These are phyloP conservation scores for Anas flavirostris DNA, from an alignment of 2,797 vertebrate species.

Conservation along the genomic window DNA sequence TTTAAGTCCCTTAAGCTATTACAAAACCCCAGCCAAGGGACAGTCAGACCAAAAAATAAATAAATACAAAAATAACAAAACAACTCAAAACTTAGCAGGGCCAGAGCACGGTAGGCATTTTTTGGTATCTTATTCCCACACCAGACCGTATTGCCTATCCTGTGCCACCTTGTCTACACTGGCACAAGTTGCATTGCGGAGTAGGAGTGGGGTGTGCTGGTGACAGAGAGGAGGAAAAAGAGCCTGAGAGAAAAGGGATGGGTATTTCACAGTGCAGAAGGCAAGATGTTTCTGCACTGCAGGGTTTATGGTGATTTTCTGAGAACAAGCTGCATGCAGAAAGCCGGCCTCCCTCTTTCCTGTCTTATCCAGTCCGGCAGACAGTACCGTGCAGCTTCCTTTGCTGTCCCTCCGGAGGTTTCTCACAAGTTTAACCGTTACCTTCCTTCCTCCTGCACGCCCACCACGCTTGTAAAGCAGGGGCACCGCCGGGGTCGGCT, in stretches of 20 bases:
- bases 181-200: background rate
- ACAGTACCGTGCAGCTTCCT: background rate
- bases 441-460: background rate
- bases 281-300: background rate
- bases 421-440: background rate
- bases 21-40: background rate
- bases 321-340: background rate
- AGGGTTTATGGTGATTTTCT: background rate
- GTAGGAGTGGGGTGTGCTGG: fast-evolving
- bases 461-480: background rate
- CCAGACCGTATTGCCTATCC: background rate
- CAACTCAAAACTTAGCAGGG: background rate
- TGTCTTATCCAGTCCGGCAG: background rate
- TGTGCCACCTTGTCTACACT: background rate
- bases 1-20: background rate
- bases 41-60: background rate
- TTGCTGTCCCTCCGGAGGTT: background rate
- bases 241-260: background rate
- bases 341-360: background rate
- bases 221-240: background rate
- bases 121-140: background rate
- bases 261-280: background rate
- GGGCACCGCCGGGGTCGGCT: background rate
- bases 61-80: background rate
- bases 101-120: fast-evolving